A percentile compares a stretch with the other conserved stretches of the same genome.
Evolutionary conservation across 2,888 invertebrate genomes (phyloP).

Genomic region (Corbicula japonica): DNA sequence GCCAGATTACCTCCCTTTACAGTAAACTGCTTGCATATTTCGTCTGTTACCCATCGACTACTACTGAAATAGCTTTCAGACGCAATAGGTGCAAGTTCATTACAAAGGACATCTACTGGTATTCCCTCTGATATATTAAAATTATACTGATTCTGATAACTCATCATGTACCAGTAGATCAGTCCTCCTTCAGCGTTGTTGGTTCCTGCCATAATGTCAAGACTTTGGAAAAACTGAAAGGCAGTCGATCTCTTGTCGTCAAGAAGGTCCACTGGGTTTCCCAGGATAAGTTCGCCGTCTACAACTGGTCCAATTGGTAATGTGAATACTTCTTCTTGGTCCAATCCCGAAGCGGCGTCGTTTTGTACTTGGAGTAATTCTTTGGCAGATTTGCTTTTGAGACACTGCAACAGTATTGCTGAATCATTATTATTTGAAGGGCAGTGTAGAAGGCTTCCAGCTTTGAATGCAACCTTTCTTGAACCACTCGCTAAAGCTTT

Average conservation of each 20-base stretch:
- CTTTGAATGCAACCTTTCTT: conserved; percentile 16
- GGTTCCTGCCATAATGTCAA: conserved; percentile 63
- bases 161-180: conserved; percentile 40
- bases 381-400: conserved; percentile 32
- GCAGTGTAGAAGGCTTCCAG: conserved; percentile 53
- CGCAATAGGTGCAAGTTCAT: conserved; percentile 51
- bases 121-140: conserved; percentile 53
- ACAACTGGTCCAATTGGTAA: conserved; percentile 47
- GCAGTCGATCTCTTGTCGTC: conserved; percentile 27
- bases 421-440: not conserved
- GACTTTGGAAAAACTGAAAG: conserved; percentile 49
- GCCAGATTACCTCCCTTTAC: not conserved
- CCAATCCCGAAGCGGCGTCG: not conserved
- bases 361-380: conserved; percentile 41
- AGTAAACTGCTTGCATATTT: conserved; percentile 55
- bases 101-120: conserved; percentile 45
- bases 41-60: conserved; percentile 24
- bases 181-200: conserved; percentile 67
- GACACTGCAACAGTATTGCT: conserved; percentile 25
- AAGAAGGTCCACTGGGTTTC: conserved; percentile 42
- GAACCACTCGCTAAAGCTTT: conserved; percentile 51
- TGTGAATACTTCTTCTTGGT: conserved; percentile 22
- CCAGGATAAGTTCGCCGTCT: conserved; percentile 56
- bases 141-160: conserved; percentile 38
- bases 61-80: conserved; percentile 37